Percentiles rank a stretch among this genome's conserved stretches.
Evolutionary conservation across 2,113 vertebrate genomes (phyloP).

Genomic region (Saccopteryx bilineata): DNA sequence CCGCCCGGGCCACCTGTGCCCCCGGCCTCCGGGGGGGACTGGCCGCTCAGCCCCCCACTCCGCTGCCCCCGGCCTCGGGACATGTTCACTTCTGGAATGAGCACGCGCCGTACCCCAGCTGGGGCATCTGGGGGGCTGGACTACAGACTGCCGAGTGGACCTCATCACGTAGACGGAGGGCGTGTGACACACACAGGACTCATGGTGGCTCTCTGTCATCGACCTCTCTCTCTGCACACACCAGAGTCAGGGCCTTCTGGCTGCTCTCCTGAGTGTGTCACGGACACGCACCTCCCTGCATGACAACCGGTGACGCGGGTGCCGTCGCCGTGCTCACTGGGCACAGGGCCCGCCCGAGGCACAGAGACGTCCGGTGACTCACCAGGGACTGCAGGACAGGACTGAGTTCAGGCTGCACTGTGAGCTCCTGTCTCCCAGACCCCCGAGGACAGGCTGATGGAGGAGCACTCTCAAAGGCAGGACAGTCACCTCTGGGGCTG

Average conservation of each 20-base stretch:
- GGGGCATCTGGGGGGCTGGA: accelerated
- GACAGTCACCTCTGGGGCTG: accelerated
- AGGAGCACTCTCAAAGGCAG: background rate
- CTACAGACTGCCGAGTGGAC: background rate
- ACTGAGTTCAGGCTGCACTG: background rate
- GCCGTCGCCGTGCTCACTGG: accelerated
- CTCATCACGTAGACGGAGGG: accelerated
- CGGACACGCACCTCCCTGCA: accelerated
- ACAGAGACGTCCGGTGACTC: background rate
- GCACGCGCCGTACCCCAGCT: accelerated
- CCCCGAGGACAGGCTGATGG: accelerated
- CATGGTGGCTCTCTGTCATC: accelerated
- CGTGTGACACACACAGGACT: accelerated
- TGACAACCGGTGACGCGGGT: accelerated
- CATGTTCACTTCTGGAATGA: background rate
- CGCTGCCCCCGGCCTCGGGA: background rate
- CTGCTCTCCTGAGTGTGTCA: accelerated
- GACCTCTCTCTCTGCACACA: background rate
- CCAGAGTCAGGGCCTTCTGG: accelerated
- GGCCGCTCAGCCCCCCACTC: accelerated
- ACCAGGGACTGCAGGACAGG: background rate
- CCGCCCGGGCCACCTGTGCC: accelerated
- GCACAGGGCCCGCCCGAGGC: background rate
- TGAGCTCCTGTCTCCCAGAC: background rate
- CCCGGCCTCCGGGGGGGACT: background rate